phyloP scores from a whole-genome alignment of 2,797 vertebrate genomes.

The Brotogeris chrysoptera region DNA sequence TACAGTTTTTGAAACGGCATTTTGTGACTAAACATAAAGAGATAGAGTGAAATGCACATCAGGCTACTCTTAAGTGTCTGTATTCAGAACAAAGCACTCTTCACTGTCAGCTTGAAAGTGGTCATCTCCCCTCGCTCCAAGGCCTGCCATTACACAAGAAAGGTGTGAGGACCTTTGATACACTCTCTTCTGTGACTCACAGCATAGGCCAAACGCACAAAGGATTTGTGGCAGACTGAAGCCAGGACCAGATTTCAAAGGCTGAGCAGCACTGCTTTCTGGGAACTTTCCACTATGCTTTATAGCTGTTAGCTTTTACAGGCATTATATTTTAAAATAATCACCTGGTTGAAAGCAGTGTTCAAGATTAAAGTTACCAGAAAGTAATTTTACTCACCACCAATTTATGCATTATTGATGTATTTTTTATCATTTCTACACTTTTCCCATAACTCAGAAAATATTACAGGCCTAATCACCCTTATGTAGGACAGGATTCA shows the following conservation, averaged over 20 bases:
- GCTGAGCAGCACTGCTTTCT: not conserved
- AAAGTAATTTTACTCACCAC: not conserved
- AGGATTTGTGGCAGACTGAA: not conserved
- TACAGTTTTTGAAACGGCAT: not conserved
- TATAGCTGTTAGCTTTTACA: not conserved
- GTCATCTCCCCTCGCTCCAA: not conserved
- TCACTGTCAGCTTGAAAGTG: not conserved
- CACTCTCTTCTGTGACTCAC: rapidly evolving
- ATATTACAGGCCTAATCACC: not conserved
- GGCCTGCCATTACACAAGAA: not conserved
- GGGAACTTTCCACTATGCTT: not conserved
- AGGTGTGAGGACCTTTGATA: not conserved
- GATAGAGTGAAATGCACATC: not conserved
- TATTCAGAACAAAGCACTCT: not conserved
- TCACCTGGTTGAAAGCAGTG: not conserved
- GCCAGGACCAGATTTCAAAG: not conserved
- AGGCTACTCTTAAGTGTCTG: not conserved
- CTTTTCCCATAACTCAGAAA: not conserved
- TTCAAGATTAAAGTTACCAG: not conserved
- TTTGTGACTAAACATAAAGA: not conserved
- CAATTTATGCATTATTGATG: not conserved
- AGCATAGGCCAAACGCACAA: not conserved
- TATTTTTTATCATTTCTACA: not conserved
- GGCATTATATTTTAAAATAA: not conserved
- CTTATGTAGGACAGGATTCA: not conserved